Evolutionary conservation across 2,113 vertebrate species (phyloP).

Genomic region (Stegostoma tigrinum): DNA sequence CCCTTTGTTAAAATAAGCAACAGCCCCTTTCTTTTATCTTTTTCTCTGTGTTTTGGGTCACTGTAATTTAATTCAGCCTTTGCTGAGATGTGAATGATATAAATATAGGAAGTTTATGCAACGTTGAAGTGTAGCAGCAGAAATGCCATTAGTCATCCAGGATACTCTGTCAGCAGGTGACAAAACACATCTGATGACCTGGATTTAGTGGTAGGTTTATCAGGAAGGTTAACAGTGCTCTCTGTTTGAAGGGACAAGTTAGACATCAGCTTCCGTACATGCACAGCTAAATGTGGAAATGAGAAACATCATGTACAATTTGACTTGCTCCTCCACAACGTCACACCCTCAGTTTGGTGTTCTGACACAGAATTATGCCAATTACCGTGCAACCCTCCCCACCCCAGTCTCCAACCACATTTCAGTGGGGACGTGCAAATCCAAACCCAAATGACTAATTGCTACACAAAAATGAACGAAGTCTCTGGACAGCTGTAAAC

Average conservation of each 20-base stretch:
- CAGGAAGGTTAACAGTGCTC: not conserved
- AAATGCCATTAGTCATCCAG: not conserved
- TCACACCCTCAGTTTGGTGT: not conserved
- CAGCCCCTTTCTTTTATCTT: not conserved
- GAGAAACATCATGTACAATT: not conserved
- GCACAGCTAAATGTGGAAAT: not conserved
- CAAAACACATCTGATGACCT: not conserved
- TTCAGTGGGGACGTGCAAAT: not conserved
- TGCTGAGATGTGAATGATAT: not conserved
- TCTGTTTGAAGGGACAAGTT: not conserved
- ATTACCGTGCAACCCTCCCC: not conserved
- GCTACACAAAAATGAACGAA: not conserved
- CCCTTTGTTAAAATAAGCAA: not conserved
- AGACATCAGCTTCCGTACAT: not conserved
- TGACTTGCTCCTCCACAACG: not conserved
- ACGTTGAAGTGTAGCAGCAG: not conserved
- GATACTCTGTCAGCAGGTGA: not conserved
- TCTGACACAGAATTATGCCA: not conserved
- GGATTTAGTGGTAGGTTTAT: too few relatives aligned
- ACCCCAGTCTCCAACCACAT: not conserved
- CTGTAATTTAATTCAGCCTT: conserved; percentile 26
- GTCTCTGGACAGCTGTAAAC: not conserved
- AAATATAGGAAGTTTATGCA: not conserved
- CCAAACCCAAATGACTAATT: not conserved
- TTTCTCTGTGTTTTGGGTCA: not conserved